These are phyloP conservation scores for Miniopterus natalensis DNA, from an alignment of 2,113 vertebrate genomes.

Conservation along the genomic window DNA sequence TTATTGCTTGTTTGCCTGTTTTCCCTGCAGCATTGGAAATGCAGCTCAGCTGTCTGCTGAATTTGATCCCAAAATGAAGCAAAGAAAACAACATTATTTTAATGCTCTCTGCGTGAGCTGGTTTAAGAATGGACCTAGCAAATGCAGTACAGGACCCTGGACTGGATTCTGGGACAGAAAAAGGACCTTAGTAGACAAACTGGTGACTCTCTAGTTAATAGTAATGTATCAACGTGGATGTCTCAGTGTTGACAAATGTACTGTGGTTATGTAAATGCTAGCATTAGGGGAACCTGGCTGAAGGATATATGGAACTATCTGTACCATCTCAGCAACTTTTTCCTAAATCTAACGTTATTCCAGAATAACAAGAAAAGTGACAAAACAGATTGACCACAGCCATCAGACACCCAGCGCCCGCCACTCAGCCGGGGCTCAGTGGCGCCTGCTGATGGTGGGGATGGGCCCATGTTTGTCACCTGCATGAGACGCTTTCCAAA, in stretches of 20 bases:
- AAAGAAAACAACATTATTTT: slow-evolving; percentile 27
- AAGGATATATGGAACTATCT: too few relatives aligned
- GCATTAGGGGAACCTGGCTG: neutral
- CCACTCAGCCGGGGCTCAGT: neutral
- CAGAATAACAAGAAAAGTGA: slow-evolving; percentile 16
- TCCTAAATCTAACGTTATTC: neutral
- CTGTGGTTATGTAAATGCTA: neutral
- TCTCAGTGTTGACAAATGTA: neutral
- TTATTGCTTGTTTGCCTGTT: neutral
- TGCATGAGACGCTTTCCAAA: neutral
- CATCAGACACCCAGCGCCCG: neutral
- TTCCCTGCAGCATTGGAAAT: neutral
- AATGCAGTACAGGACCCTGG: neutral
- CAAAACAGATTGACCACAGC: neutral
- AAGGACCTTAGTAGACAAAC: neutral
- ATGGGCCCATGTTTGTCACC: too few relatives aligned
- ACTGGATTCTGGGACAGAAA: slow-evolving; percentile 2
- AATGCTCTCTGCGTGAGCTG: neutral
- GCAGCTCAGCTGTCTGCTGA: neutral
- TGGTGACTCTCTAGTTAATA: neutral
- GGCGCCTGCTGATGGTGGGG: neutral
- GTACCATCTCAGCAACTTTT: neutral
- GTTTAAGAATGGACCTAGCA: slow-evolving; percentile 8
- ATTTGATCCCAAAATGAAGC: neutral
- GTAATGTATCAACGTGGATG: neutral